phyloP scores from a whole-genome alignment of 2,797 vertebrate species.

The Cottoperca gobio region DNA sequence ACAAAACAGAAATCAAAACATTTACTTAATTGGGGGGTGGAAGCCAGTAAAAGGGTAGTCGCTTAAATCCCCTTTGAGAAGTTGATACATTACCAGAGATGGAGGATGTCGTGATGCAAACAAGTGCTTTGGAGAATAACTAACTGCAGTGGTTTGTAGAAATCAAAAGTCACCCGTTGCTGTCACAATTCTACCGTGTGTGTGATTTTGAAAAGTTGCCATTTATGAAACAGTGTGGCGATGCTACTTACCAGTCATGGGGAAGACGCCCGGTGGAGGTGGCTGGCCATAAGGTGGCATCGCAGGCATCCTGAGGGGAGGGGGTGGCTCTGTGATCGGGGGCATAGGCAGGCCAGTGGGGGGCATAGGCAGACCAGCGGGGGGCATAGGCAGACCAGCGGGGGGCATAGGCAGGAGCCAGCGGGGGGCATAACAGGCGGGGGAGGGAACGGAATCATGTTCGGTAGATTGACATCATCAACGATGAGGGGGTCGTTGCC shows the following conservation, averaged over 20 bases:
- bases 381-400: slow-evolving; percentile 91
- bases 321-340: slow-evolving; percentile 90
- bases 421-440: slow-evolving; percentile 90
- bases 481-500: slow-evolving; percentile 97
- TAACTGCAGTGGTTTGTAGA: not conserved
- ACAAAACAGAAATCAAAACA: not conserved
- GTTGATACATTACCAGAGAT: not conserved
- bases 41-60: not conserved
- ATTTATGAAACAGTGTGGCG: not conserved
- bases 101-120: not conserved
- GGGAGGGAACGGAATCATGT: slow-evolving; percentile 97
- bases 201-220: not conserved
- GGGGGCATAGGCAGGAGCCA: slow-evolving; percentile 90
- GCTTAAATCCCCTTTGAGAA: not conserved
- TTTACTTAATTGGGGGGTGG: not conserved
- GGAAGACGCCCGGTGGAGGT: slow-evolving; percentile 93
- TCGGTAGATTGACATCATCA: slow-evolving; percentile 95
- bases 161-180: not conserved
- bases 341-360: slow-evolving; percentile 89
- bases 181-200: not conserved
- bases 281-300: slow-evolving; percentile 90
- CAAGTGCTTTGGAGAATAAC: not conserved
- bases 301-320: slow-evolving; percentile 86
- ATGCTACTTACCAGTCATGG: slow-evolving; percentile 88
- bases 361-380: slow-evolving; percentile 92